Conservation (phyloP, 1,140 invertebrate genomes). For the Musca domestica region DNA sequence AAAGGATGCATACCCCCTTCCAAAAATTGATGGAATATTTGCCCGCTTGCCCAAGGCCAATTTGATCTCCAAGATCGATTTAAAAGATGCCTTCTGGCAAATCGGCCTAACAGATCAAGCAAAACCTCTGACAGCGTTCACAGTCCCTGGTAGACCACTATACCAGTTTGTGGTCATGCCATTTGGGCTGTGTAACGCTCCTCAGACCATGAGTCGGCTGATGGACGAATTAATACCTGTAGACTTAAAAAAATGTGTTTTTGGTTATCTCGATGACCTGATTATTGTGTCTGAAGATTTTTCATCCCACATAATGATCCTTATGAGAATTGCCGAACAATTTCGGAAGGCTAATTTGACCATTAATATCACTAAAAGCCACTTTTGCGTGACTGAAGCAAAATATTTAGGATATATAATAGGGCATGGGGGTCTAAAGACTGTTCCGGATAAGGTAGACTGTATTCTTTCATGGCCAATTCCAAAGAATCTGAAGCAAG, state of each 20-base stretch:
- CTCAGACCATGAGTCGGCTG: slow-evolving; percentile 14
- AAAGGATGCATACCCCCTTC: slow-evolving; percentile 33
- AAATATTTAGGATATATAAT: slow-evolving; percentile 23
- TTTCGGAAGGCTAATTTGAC: slow-evolving; percentile 13
- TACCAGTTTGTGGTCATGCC: slow-evolving; percentile 33
- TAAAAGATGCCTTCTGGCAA: too few species aligned
- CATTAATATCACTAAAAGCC: slow-evolving; percentile 12
- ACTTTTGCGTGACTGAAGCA: slow-evolving; percentile 1
- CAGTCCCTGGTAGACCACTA: too few species aligned
- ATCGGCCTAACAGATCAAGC: too few species aligned
- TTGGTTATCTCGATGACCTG: slow-evolving; percentile 15
- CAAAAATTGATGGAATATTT: slow-evolving; percentile 32
- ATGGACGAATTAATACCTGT: slow-evolving; percentile 23
- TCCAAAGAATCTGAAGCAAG: neutral
- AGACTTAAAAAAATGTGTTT: neutral
- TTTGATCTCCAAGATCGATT: too few species aligned
- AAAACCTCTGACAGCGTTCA: too few species aligned
- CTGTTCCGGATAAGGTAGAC: slow-evolving; percentile 16
- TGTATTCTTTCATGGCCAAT: neutral
- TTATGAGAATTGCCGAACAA: slow-evolving; percentile 3
- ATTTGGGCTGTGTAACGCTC: slow-evolving; percentile 31
- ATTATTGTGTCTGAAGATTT: slow-evolving; percentile 8
- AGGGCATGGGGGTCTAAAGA: slow-evolving; percentile 3
- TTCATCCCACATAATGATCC: neutral
- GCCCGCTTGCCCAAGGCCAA: slow-evolving; percentile 27